phyloP scores from a whole-genome alignment of 2,888 invertebrate genomes.

The Agrochola macilenta region DNA sequence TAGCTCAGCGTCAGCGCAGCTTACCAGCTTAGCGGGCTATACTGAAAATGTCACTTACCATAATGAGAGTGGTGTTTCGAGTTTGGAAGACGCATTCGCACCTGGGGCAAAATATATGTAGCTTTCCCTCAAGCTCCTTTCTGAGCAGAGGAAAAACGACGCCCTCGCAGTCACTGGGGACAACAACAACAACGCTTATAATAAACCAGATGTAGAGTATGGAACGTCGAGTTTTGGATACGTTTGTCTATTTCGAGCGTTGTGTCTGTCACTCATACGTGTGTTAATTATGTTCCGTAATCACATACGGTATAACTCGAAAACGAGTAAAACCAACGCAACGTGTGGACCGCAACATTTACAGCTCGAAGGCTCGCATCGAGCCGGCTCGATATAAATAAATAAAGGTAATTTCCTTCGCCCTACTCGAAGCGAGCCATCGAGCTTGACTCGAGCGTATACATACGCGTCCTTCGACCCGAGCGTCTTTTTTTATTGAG shows the following conservation, averaged over 20 bases:
- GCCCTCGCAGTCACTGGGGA: slow-evolving; percentile 94
- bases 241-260: not conserved
- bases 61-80: slow-evolving; percentile 97
- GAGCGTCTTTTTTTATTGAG: too few relatives aligned
- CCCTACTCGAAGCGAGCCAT: too few relatives aligned
- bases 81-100: slow-evolving; percentile 98
- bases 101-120: slow-evolving; percentile 95
- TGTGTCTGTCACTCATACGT: not conserved
- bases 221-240: not conserved
- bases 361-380: too few relatives aligned
- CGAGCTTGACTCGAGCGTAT: too few relatives aligned
- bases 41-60: slow-evolving; percentile 87
- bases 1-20: not conserved
- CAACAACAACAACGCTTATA: slow-evolving; percentile 50
- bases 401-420: too few relatives aligned
- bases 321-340: too few relatives aligned
- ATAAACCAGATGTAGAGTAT: not conserved
- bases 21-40: not conserved
- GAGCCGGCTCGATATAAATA: too few relatives aligned
- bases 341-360: too few relatives aligned
- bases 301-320: too few relatives aligned
- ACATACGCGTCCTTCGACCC: too few relatives aligned
- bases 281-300: too few relatives aligned
- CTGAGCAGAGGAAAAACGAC: slow-evolving; percentile 93
- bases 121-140: slow-evolving; percentile 93